Evolutionary conservation across 2,888 invertebrate genomes (phyloP).

Genomic region (Alloplasta piceator): DNA sequence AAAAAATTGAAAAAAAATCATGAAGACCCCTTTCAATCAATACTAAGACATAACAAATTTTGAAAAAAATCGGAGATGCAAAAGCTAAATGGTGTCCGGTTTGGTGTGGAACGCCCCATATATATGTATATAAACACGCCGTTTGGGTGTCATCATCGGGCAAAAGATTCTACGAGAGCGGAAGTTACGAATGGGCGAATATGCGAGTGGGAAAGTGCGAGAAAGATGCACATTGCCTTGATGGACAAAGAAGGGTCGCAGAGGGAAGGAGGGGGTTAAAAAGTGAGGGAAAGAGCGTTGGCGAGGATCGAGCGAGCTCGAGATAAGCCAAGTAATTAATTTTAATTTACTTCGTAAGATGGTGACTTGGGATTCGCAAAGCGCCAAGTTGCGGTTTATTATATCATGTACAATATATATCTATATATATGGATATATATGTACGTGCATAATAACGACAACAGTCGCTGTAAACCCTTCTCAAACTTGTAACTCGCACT

Average conservation of each 20-base stretch:
- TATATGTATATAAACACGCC: background rate
- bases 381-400: constrained; percentile 17
- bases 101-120: no score
- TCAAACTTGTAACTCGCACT: background rate
- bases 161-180: background rate
- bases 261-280: background rate
- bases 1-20: no score
- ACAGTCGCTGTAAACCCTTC: background rate
- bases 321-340: constrained; percentile 67
- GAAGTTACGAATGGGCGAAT: constrained; percentile 5
- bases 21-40: no score
- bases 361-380: constrained; percentile 38
- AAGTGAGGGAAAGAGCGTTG: background rate
- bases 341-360: constrained; percentile 66
- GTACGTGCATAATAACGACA: background rate
- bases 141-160: background rate
- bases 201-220: constrained; percentile 7
- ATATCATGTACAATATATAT: background rate
- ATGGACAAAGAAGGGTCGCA: background rate
- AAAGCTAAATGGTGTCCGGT: no score
- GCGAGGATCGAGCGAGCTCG: constrained; percentile 23
- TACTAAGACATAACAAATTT: no score
- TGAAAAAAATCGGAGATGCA: no score
- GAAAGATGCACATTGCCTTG: background rate
- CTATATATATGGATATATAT: background rate